These are phyloP conservation scores for Anarrhichthys ocellatus DNA, from an alignment of 2,113 vertebrate species.

Conservation along the genomic window DNA sequence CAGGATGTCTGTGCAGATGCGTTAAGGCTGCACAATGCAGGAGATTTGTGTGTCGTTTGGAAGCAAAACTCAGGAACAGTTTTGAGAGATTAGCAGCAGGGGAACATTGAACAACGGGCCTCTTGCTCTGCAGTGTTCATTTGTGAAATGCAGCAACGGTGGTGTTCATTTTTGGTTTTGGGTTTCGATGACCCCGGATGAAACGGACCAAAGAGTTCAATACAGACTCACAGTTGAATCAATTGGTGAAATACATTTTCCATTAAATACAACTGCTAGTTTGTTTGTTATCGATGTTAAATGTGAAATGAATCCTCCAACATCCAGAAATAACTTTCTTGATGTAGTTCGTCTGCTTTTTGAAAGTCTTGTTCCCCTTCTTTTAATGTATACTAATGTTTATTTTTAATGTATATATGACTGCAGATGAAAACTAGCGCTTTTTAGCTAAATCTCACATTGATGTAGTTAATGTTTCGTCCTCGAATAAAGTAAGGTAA, in stretches of 20 bases:
- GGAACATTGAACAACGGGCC: not conserved
- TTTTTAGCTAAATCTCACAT: not conserved
- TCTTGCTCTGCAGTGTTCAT: not conserved
- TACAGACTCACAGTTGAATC: not conserved
- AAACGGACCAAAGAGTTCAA: not conserved
- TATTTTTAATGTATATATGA: no score
- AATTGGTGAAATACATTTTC: not conserved
- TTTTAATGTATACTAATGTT: not conserved
- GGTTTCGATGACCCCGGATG: not conserved
- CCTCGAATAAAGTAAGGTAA: not conserved
- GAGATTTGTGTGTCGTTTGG: constrained; percentile 15
- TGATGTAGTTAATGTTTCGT: not conserved
- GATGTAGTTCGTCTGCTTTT: not conserved
- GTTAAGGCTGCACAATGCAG: constrained; percentile 9
- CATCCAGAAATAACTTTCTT: not conserved
- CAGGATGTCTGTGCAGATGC: constrained; percentile 19
- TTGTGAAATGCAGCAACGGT: not conserved
- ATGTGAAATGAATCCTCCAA: not conserved
- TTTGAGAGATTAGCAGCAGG: constrained; percentile 14
- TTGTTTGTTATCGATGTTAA: not conserved
- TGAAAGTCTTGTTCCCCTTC: not conserved
- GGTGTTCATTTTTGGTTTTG: not conserved
- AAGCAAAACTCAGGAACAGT: not conserved
- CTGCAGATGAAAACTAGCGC: not conserved
- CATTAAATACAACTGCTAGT: not conserved